Percentiles rank a stretch among this genome's conserved stretches.
These are phyloP conservation scores for Pyralis farinalis DNA, from an alignment of 2,888 invertebrate genomes.

Conservation along the genomic window DNA sequence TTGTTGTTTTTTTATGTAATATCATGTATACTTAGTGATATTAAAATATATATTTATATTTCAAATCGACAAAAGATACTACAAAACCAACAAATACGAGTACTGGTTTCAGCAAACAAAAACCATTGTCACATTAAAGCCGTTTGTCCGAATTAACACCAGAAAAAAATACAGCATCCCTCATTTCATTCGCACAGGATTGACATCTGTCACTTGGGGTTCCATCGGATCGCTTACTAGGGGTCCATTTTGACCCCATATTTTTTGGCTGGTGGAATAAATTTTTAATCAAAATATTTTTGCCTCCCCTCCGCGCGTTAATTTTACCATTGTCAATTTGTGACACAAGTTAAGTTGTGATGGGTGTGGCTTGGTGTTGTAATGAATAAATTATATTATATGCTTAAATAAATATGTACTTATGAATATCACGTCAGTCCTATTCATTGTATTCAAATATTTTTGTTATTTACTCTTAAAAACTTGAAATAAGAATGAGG, in stretches of 20 bases:
- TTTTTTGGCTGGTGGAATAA: constrained; percentile 58
- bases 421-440: no score
- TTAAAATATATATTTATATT: no score
- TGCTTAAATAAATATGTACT: not conserved
- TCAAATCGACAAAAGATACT: no score
- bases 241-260: constrained; percentile 46
- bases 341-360: constrained; percentile 59
- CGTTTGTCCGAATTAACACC: constrained; percentile 13
- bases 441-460: not conserved
- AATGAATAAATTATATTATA: constrained; percentile 35
- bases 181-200: constrained; percentile 46
- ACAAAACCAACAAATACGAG: not conserved
- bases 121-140: constrained; percentile 18
- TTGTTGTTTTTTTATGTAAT: no score
- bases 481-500: not conserved
- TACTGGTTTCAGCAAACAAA: constrained; percentile 11
- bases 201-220: constrained; percentile 70
- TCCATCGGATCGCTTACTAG: constrained; percentile 23
- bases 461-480: not conserved
- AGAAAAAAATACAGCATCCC: constrained; percentile 35
- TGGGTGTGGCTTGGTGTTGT: constrained; percentile 45
- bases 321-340: constrained; percentile 61
- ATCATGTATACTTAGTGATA: no score
- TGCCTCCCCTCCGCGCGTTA: constrained; percentile 53
- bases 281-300: constrained; percentile 79